Base-by-base conservation (phyloP, 1,140 invertebrate species). In the Drosophila littoralis region DNA sequence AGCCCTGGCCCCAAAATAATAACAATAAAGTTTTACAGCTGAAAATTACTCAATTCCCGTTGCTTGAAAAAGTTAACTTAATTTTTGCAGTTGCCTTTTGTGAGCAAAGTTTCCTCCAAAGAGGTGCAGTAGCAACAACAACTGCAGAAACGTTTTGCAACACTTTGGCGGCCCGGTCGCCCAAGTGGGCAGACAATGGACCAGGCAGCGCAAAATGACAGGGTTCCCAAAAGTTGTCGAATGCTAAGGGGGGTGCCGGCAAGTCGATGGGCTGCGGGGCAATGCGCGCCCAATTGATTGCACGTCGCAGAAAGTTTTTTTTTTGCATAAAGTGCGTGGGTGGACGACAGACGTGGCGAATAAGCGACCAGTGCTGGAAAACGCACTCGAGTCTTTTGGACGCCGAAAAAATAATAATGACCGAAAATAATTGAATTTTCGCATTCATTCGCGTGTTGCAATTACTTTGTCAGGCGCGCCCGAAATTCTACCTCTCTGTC, bases 21-120 rank as follows among this genome's bases (percentile, higher is more conserved):
- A 85, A n/a, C n/a, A n/a, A 85, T 85, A 85, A 85, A 85, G 81
- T 85, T 85, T 85, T 85, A 85, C 81, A 77, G 81, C 77, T 85
- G 77, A 85, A 85, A 85, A 85, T 85, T 85, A 85, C 81, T 85
- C 81, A 85, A 85, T 85, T 85, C 81, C 81, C 81, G 81, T 85
- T 85, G 77, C 81, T 83, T 69, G 69, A 79, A 81, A 81, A 81
- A 85, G 81, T 85, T 85, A 85, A 85, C 81, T 85, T 85, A 85
- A 85, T 85, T 85, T 85, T 81, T 72, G 81, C 75, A 81, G 81
- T 78, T 80, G 81, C 77, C 81, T 85, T 85, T 85, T 84, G 81
- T 85, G 55, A 50, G 48, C 59, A 84, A 83, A 74, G 59, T 72
- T 76, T 69, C 17, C 64, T 69, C 32, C 64, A 43, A 83, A 77